Evolutionary conservation across 2,888 invertebrate species (phyloP).

Genomic region (Ophion ventricosus): DNA sequence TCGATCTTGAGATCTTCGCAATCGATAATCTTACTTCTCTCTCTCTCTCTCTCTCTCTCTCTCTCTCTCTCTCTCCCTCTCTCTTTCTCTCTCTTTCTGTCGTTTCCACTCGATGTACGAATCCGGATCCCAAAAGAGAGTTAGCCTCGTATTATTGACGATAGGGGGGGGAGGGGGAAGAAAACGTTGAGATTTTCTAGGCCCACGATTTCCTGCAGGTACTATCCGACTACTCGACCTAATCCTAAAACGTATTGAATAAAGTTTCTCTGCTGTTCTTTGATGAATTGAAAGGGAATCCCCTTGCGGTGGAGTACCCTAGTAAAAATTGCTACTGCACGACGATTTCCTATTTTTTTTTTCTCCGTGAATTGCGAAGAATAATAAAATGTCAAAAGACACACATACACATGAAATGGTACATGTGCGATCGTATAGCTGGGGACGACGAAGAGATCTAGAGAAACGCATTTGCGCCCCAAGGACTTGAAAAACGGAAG

Average conservation of each 20-base stretch:
- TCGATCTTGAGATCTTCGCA: conserved; percentile 53
- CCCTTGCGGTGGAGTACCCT: conserved; percentile 19
- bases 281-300: conserved; percentile 43
- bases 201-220: conserved; percentile 24
- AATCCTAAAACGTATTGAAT: conserved; percentile 56
- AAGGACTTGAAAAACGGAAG: conserved; percentile 23
- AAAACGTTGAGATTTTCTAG: conserved; percentile 41
- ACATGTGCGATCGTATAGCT: background rate
- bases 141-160: conserved; percentile 70
- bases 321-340: conserved; percentile 12
- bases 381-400: conserved; percentile 49
- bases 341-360: conserved; percentile 32
- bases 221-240: conserved; percentile 51
- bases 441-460: background rate
- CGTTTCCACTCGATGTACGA: conserved; percentile 40
- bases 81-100: conserved; percentile 22
- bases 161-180: conserved; percentile 30
- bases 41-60: conserved; percentile 27
- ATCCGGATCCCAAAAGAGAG: conserved; percentile 67
- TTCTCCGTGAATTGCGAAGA: conserved; percentile 22
- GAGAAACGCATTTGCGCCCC: conserved; percentile 13
- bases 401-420: background rate
- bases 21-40: conserved; percentile 56
- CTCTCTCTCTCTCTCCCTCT: background rate
- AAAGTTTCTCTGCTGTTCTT: conserved; percentile 40